Evolutionary conservation across 2,113 vertebrate species (phyloP).

Genomic region (Erinaceus europaeus): DNA sequence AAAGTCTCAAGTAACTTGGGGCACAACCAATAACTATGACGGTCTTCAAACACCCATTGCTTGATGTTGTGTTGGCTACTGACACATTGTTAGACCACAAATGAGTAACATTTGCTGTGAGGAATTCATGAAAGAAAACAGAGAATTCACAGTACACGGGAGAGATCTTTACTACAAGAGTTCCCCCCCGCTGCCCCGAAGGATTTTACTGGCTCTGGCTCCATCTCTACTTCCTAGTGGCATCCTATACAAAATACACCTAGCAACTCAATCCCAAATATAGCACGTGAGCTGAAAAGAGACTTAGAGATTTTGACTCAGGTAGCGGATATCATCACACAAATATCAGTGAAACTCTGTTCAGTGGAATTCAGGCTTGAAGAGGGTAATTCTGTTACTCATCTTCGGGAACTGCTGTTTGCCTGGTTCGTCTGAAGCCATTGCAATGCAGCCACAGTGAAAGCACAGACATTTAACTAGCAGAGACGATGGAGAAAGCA

Average conservation of each 20-base stretch:
- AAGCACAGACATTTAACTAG: neutral
- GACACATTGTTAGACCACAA: neutral
- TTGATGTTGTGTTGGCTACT: neutral
- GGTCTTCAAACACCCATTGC: neutral
- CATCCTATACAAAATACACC: neutral
- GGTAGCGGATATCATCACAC: neutral
- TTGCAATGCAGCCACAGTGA: neutral
- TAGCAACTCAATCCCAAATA: neutral
- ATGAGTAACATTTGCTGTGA: neutral
- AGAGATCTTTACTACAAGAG: neutral
- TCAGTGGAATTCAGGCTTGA: neutral
- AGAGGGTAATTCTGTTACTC: neutral
- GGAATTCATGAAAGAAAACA: neutral
- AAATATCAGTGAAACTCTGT: neutral
- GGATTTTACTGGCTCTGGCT: neutral
- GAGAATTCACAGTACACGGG: neutral
- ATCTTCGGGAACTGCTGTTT: neutral
- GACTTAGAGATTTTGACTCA: neutral
- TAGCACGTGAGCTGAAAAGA: neutral
- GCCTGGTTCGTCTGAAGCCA: neutral
- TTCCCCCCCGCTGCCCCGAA: too few species aligned
- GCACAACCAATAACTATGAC: neutral
- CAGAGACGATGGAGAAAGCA: neutral
- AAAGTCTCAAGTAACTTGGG: neutral
- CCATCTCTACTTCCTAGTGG: neutral